These are phyloP conservation scores for Odontocerum albicorne DNA, from an alignment of 2,888 invertebrate genomes.

Conservation along the genomic window DNA sequence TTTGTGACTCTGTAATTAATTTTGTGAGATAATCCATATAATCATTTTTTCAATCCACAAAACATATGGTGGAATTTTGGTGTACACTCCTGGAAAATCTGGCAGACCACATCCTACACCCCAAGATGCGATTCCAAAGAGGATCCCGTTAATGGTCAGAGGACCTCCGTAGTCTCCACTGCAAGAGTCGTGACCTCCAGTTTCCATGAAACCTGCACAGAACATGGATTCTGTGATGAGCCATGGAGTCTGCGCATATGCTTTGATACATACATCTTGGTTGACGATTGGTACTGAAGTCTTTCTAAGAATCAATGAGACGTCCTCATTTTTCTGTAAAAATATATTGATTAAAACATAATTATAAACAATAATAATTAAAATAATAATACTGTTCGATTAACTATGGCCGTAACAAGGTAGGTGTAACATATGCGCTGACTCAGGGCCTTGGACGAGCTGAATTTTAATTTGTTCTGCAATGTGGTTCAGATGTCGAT, in stretches of 20 bases:
- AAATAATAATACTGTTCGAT: too few relatives aligned
- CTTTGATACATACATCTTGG: constrained; percentile 46
- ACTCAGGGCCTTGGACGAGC: too few relatives aligned
- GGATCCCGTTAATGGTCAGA: constrained; percentile 38
- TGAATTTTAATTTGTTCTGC: too few relatives aligned
- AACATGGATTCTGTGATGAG: constrained; percentile 48
- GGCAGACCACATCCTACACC: constrained; percentile 58
- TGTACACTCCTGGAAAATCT: constrained; percentile 60
- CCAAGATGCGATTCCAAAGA: constrained; percentile 57
- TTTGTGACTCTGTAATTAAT: too few relatives aligned
- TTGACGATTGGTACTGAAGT: constrained; percentile 48
- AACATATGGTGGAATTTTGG: constrained; percentile 50
- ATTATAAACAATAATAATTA: too few relatives aligned
- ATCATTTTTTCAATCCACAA: constrained; percentile 49
- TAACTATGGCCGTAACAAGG: too few relatives aligned
- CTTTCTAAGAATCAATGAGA: constrained; percentile 43
- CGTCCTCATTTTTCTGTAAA: neutral
- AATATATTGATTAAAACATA: neutral
- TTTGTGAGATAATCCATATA: too few relatives aligned
- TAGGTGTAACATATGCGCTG: too few relatives aligned
- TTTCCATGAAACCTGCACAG: constrained; percentile 47
- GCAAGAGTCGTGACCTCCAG: constrained; percentile 50
- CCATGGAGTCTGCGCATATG: constrained; percentile 47
- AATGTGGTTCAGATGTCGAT: neutral
- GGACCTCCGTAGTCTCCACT: constrained; percentile 66